Evolutionary conservation across 2,888 invertebrate genomes (phyloP), one percentile per base, ranked within the genome.

Genomic region (Conistra vaccinii): DNA sequence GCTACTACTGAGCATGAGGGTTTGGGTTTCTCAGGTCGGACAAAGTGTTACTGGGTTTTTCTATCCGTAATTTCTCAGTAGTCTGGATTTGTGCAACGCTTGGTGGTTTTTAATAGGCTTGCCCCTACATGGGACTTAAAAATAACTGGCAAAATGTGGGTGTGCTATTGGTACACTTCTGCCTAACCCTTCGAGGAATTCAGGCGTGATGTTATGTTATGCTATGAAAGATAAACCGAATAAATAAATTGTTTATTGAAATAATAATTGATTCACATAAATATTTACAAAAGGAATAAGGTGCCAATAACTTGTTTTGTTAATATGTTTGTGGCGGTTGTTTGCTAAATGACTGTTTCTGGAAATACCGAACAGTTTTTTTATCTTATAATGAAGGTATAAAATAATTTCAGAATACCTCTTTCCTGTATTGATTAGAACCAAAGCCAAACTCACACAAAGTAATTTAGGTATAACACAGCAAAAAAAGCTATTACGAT

Each of bases 401-500:
- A 62, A 39, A 55, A 60, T 35, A 4, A 42, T 42, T 9, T 45
- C 17, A 61, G 3, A 78, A 9, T 48, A 55, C 26, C 26, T n/a
- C 4, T 3, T 14, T 12, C 1, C 1, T 12, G 42, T 69, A 67
- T 67, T 58, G 48, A 69, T 69, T 35, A n/a, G 14, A 6, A 32
- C 68, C 23, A 68, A 73, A 57, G 51, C 9, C 62, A 73, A 68
- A 53, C 51, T 53, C 32, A 53, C 20, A 72, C 17, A 51, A 63
- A 39, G 29, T 67, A 74, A 53, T 58, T 63, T 62, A n/a, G 10
- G n/a, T 45, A 61, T 39, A 32, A 12, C 7, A 17, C 26, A 39
- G 39, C 39, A 66, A 60, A 74, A 68, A 81, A 65, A 75, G 23
- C 45, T 51, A 65, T 58, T 74, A 58, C 63, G 42, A 83, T 67